These are phyloP conservation scores for Exocentrus adspersus DNA, from an alignment of 2,888 invertebrate species.

Conservation along the genomic window DNA sequence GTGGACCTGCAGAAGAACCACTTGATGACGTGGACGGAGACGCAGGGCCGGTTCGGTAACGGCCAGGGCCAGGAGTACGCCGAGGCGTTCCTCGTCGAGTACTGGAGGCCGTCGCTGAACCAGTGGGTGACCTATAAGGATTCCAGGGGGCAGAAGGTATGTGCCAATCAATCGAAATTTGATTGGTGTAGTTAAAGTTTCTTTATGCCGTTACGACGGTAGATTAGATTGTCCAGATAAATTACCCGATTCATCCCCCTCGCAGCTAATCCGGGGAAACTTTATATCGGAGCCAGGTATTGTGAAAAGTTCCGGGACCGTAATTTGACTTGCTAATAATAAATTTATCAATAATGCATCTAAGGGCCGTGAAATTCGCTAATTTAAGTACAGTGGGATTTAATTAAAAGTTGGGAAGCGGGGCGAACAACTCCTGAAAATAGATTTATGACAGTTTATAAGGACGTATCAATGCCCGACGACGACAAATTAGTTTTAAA, in stretches of 20 bases:
- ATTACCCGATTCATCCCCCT: neutral
- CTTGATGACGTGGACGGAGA: slow-evolving; percentile 85
- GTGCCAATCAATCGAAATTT: no score
- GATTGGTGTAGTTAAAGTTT: no score
- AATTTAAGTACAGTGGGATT: slow-evolving; percentile 44
- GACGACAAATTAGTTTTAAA: slow-evolving; percentile 61
- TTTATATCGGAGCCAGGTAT: neutral
- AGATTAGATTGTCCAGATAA: no score
- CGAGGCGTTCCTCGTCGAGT: slow-evolving; percentile 84
- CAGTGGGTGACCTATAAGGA: slow-evolving; percentile 85
- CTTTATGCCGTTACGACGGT: no score
- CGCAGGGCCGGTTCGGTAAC: slow-evolving; percentile 91
- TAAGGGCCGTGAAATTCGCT: slow-evolving; percentile 17
- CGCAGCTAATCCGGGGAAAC: neutral
- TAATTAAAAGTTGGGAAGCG: slow-evolving; percentile 56
- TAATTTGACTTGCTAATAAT: slow-evolving; percentile 2
- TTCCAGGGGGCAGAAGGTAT: slow-evolving; percentile 79
- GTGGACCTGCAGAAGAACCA: slow-evolving; percentile 79
- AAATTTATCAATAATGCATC: slow-evolving; percentile 17
- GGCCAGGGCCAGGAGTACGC: slow-evolving; percentile 91
- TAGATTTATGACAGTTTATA: slow-evolving; percentile 60
- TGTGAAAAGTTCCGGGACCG: neutral
- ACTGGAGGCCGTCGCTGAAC: slow-evolving; percentile 75
- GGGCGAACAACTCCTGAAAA: slow-evolving; percentile 55
- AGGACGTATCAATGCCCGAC: slow-evolving; percentile 59